Evolutionary conservation across 2,113 vertebrate species (phyloP).

Genomic region (Albula goreensis): DNA sequence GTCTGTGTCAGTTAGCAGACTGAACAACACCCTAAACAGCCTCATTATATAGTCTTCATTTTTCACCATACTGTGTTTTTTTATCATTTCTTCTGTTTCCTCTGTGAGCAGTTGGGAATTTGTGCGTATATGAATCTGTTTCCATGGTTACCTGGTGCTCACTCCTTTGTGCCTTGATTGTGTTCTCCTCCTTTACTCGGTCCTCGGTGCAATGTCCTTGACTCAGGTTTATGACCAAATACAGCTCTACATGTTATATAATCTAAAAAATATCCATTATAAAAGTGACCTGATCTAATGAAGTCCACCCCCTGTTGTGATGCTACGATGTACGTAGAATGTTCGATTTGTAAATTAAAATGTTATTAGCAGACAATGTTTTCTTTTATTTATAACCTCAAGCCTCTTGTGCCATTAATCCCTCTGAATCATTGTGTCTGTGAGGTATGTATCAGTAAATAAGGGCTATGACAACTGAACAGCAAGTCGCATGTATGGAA

Average conservation of each 20-base stretch:
- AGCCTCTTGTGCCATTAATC: not conserved
- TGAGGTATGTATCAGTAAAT: too few relatives aligned
- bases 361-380: not conserved
- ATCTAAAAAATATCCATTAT: not conserved
- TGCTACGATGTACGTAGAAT: not conserved
- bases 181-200: too few relatives aligned
- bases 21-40: not conserved
- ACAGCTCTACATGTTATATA: not conserved
- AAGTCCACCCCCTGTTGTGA: slow-evolving; percentile 5
- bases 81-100: too few relatives aligned
- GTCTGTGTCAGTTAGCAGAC: not conserved
- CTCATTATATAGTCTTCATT: not conserved
- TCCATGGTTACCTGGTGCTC: not conserved
- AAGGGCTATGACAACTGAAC: too few relatives aligned
- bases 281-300: not conserved
- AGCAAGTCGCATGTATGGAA: too few relatives aligned
- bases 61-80: too few relatives aligned
- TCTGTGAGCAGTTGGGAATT: not conserved
- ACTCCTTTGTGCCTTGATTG: slow-evolving; percentile 1
- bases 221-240: not conserved
- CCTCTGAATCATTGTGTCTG: too few relatives aligned
- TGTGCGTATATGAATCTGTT: not conserved
- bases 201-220: not conserved
- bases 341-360: not conserved
- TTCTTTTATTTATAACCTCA: not conserved